These are phyloP conservation scores for Crax fasciolata DNA, from an alignment of 2,797 vertebrate species.

Conservation along the genomic window DNA sequence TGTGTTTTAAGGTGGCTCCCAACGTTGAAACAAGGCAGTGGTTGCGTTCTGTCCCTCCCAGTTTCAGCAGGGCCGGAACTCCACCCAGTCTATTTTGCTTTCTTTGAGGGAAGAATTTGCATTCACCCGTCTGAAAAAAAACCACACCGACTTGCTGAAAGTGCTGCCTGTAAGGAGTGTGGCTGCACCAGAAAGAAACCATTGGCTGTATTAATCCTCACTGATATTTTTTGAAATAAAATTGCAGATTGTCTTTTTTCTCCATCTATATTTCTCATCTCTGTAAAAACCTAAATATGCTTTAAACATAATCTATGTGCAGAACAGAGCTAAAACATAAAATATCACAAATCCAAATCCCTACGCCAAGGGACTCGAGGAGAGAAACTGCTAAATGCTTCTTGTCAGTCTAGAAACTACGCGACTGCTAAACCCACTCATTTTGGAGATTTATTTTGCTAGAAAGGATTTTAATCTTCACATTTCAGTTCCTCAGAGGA, in stretches of 20 bases:
- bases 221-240: slow-evolving; percentile 11
- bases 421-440: neutral
- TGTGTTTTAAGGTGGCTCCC: neutral
- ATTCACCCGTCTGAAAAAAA: neutral
- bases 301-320: neutral
- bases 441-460: slow-evolving; percentile 60
- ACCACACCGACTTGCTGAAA: neutral
- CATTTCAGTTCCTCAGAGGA: slow-evolving; percentile 59
- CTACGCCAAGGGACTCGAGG: fast-evolving
- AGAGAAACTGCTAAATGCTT: neutral
- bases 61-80: neutral
- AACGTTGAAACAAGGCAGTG: neutral
- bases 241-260: neutral
- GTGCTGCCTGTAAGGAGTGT: neutral
- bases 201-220: neutral
- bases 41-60: neutral
- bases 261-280: slow-evolving; percentile 3
- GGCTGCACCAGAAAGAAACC: slow-evolving; percentile 31
- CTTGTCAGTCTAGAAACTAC: slow-evolving; percentile 1
- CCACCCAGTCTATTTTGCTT: slow-evolving; percentile 28
- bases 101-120: slow-evolving; percentile 19
- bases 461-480: slow-evolving; percentile 63
- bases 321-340: slow-evolving; percentile 20
- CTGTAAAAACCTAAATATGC: neutral
- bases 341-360: slow-evolving; percentile 11